A percentile compares a stretch with the other conserved stretches of the same genome.
phyloP scores from a whole-genome alignment of 1,140 invertebrate genomes.

The Drosophila bifasciata region DNA sequence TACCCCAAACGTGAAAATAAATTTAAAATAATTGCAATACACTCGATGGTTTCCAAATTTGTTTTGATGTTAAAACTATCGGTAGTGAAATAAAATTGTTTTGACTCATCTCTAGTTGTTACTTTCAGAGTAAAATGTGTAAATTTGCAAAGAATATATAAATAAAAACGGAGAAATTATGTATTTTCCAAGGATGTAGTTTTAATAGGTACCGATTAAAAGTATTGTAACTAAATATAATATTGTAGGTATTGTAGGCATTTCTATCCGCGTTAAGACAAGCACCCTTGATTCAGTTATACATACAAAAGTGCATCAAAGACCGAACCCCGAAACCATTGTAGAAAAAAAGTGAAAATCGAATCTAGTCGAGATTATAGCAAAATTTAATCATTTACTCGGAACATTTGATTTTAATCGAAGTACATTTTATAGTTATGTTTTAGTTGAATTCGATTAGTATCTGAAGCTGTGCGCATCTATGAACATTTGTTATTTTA shows the following conservation, averaged over 20 bases:
- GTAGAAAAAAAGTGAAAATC: constrained; percentile 26
- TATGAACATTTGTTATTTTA: background rate
- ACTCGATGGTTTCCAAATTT: no score
- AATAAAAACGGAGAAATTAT: constrained; percentile 2
- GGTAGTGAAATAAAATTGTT: background rate
- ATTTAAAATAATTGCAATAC: no score
- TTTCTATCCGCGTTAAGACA: background rate
- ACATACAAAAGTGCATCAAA: constrained; percentile 30
- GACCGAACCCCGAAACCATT: constrained; percentile 13
- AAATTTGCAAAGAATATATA: constrained; percentile 13
- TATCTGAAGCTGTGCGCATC: background rate
- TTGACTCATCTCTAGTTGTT: constrained; percentile 20
- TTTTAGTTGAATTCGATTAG: no score
- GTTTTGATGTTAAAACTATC: constrained; percentile 3
- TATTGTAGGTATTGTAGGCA: background rate
- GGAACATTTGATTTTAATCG: no score
- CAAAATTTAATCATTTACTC: no score
- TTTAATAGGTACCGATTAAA: constrained; percentile 10
- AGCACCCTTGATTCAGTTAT: constrained; percentile 16
- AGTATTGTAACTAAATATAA: background rate
- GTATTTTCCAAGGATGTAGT: background rate
- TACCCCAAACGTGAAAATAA: no score
- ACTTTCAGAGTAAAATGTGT: constrained; percentile 20
- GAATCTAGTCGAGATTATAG: background rate
- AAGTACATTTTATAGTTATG: no score